Evolutionary conservation across 2,888 invertebrate genomes (phyloP).

Genomic region (Meghimatium bilineatum): DNA sequence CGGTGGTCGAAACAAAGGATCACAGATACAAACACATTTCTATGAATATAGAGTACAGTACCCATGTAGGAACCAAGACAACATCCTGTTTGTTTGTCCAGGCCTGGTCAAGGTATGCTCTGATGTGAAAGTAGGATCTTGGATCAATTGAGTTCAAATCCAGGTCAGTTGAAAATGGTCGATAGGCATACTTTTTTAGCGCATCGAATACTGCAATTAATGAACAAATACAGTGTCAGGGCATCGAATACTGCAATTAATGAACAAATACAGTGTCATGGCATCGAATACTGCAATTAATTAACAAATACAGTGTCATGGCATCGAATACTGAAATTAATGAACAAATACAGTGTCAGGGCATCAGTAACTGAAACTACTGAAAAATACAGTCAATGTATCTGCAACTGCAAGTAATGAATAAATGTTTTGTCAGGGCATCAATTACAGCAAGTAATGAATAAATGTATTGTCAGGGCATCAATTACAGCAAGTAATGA

Average conservation of each 20-base stretch:
- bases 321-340: too few species aligned
- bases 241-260: not conserved
- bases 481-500: too few species aligned
- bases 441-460: too few species aligned
- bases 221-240: not conserved
- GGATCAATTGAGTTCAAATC: constrained; percentile 67
- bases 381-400: not conserved
- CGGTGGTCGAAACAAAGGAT: too few species aligned
- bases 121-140: constrained; percentile 67
- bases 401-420: too few species aligned
- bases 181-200: constrained; percentile 68
- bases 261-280: not conserved
- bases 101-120: constrained; percentile 65
- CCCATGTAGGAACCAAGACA: constrained; percentile 71
- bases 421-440: too few species aligned
- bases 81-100: constrained; percentile 56
- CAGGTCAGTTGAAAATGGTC: constrained; percentile 59
- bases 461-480: too few species aligned
- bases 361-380: too few species aligned
- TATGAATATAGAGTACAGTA: constrained; percentile 46
- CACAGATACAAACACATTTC: too few species aligned
- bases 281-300: too few species aligned
- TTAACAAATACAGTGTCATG: too few species aligned
- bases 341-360: too few species aligned
- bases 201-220: constrained; percentile 58